Percentiles rank a stretch among this genome's conserved stretches.
These are phyloP conservation scores for Mungos mungo DNA, from an alignment of 2,113 vertebrate genomes.

Conservation along the genomic window DNA sequence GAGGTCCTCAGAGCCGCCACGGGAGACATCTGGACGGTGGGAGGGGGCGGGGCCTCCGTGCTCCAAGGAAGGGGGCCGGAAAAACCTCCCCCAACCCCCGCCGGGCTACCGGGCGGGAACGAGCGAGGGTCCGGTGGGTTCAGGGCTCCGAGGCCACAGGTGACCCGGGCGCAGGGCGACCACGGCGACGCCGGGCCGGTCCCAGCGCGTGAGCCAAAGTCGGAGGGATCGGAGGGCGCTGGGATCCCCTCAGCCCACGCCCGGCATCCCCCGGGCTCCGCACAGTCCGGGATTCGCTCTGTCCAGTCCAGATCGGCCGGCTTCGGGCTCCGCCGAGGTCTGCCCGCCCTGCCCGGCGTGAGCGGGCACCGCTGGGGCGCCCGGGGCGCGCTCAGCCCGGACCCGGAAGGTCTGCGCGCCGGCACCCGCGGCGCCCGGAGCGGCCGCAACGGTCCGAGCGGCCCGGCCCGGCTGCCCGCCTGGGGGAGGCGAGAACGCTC, in stretches of 20 bases:
- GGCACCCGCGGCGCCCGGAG: conserved; percentile 37
- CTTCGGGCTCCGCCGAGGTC: not conserved
- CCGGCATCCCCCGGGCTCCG: conserved; percentile 38
- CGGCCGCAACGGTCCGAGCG: not conserved
- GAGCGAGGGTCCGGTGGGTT: conserved; percentile 16
- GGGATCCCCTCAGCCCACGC: conserved; percentile 63
- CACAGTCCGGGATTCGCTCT: not conserved
- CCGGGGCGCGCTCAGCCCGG: conserved; percentile 6
- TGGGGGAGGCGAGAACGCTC: not conserved
- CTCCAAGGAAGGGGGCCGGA: conserved; percentile 14
- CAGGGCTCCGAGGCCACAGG: conserved; percentile 66
- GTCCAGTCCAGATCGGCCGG: conserved; percentile 44
- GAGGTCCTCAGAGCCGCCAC: conserved; percentile 47
- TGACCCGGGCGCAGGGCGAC: conserved; percentile 53
- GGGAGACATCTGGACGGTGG: conserved; percentile 65
- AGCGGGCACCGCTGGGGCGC: not conserved
- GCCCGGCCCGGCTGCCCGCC: not conserved
- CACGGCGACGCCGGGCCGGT: conserved; percentile 32
- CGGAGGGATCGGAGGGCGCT: conserved; percentile 29
- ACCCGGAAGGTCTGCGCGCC: conserved; percentile 37
- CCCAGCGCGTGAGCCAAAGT: conserved; percentile 47
- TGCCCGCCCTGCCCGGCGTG: not conserved
- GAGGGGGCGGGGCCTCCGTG: conserved; percentile 69
- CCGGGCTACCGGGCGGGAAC: not conserved
- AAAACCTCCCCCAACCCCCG: not conserved